Percentiles rank a stretch among this genome's conserved stretches.
These are phyloP conservation scores for Drosophila macrothrix DNA, from an alignment of 2,888 invertebrate species.

Conservation along the genomic window DNA sequence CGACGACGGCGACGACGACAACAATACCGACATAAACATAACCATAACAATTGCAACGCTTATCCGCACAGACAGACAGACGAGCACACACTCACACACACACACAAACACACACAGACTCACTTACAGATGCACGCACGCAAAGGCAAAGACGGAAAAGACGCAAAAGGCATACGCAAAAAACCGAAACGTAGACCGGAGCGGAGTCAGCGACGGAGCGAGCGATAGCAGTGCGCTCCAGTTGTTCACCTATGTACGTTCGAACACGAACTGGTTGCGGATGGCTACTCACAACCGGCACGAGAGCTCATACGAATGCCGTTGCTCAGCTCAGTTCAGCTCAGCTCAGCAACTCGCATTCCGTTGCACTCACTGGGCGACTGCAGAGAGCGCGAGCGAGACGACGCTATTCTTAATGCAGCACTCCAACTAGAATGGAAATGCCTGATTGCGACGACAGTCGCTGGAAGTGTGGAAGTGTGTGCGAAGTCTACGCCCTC, in stretches of 20 bases:
- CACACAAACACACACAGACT: conserved; percentile 28
- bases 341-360: conserved; percentile 51
- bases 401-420: conserved; percentile 43
- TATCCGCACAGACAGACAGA: conserved; percentile 45
- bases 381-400: conserved; percentile 52
- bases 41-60: conserved; percentile 71
- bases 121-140: conserved; percentile 50
- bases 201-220: conserved; percentile 48
- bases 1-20: conserved; percentile 26
- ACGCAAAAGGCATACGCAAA: conserved; percentile 35
- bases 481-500: conserved; percentile 53
- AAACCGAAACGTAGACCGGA: conserved; percentile 41
- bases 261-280: conserved; percentile 84
- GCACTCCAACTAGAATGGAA: conserved; percentile 65
- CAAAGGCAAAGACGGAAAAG: conserved; percentile 34
- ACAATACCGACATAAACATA: conserved; percentile 61
- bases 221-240: conserved; percentile 70
- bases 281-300: conserved; percentile 63
- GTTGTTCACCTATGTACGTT: conserved; percentile 84
- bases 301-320: conserved; percentile 71
- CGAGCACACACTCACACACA: conserved; percentile 27
- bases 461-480: conserved; percentile 43
- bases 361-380: conserved; percentile 60
- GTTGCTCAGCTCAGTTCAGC: conserved; percentile 44
- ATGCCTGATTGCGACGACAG: conserved; percentile 20